phyloP scores from a whole-genome alignment of 92 coral and sea anemone species.

The Siderastrea siderea region DNA sequence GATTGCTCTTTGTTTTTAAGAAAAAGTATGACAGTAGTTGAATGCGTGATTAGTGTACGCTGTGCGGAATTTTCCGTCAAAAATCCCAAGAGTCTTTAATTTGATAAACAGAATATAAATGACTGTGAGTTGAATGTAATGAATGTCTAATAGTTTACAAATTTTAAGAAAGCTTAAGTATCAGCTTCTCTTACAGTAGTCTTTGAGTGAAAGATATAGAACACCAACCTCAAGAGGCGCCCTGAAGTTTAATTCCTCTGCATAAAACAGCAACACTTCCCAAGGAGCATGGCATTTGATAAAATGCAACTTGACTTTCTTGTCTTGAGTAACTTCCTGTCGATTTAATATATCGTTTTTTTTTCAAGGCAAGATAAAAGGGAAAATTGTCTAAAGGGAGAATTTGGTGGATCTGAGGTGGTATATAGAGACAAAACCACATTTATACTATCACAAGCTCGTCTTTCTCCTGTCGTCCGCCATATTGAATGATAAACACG shows the following conservation, averaged over 20 bases:
- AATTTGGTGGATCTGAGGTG: background rate
- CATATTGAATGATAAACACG: background rate
- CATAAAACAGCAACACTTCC: constrained; percentile 97
- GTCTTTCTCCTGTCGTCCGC: background rate
- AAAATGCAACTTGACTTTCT: constrained; percentile 95
- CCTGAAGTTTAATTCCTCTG: constrained; percentile 97
- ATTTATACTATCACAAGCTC: background rate
- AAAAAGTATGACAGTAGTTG: too few species aligned
- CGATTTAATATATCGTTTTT: background rate
- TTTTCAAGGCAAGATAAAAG: too few species aligned
- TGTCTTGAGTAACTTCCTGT: constrained; percentile 98
- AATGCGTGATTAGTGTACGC: too few species aligned
- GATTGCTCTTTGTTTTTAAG: too few species aligned
- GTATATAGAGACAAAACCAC: background rate
- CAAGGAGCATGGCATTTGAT: constrained; percentile 97
- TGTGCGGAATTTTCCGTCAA: too few species aligned
- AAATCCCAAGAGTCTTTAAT: too few species aligned
- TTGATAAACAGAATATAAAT: too few species aligned
- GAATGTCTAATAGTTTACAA: too few species aligned
- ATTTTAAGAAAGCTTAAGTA: too few species aligned
- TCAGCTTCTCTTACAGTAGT: background rate
- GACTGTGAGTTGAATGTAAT: too few species aligned
- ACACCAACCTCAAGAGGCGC: constrained; percentile 94
- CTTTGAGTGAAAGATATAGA: background rate
- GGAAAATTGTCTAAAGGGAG: background rate